Conservation (phyloP, 2,113 vertebrate species). For the Genyomyrus donnyi region DNA sequence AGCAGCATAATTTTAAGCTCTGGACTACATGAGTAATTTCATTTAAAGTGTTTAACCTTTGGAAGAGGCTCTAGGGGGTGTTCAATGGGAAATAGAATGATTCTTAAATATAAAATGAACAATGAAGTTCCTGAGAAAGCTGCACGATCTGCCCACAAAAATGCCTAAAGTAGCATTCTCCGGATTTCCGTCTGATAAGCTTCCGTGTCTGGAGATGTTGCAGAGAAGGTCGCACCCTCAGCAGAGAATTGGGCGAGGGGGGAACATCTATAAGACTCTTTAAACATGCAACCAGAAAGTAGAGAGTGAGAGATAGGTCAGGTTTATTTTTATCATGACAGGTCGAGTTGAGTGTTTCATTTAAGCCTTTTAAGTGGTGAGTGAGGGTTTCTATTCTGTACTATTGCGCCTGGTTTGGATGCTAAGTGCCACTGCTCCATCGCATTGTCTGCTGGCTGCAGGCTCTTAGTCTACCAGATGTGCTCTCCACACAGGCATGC, state of each 20-base stretch:
- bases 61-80: background rate
- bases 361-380: conserved; percentile 27
- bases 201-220: background rate
- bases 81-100: background rate
- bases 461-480: background rate
- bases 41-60: background rate
- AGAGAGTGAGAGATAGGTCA: conserved; percentile 36
- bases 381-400: conserved; percentile 22
- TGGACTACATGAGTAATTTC: background rate
- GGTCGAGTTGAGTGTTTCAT: conserved; percentile 21
- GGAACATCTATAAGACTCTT: background rate
- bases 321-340: conserved; percentile 39
- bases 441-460: background rate
- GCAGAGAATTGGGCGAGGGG: too few species aligned
- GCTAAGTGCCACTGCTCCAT: background rate
- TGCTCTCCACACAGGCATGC: background rate
- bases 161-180: background rate
- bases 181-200: background rate
- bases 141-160: background rate
- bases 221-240: background rate
- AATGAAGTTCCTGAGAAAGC: background rate
- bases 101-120: background rate
- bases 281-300: conserved; percentile 17
- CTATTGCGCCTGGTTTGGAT: conserved; percentile 19
- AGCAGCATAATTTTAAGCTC: background rate